A percentile compares a stretch with the other conserved stretches of the same genome.
Evolutionary conservation across 2,113 vertebrate genomes (phyloP).

Genomic region (Pipa parva): DNA sequence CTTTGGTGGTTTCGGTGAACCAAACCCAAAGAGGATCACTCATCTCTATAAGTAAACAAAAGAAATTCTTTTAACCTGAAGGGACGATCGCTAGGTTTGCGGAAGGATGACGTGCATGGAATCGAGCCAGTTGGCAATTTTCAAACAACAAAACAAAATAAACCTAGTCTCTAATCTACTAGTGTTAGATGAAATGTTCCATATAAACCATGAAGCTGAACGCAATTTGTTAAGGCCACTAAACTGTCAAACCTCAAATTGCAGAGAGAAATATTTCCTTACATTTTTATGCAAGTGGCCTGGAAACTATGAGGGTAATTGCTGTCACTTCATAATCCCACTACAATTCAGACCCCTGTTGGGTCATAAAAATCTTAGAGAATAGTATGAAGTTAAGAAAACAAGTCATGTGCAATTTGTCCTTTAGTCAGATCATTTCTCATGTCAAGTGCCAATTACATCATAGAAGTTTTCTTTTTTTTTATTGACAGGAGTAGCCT

Average conservation of each 20-base stretch:
- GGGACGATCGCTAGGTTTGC: not conserved
- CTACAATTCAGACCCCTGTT: not conserved
- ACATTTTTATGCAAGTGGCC: not conserved
- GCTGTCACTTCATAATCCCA: constrained; percentile 17
- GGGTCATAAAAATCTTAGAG: constrained; percentile 8
- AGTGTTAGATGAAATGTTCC: constrained; percentile 23
- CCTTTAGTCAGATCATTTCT: constrained; percentile 11
- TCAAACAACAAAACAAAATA: constrained; percentile 26
- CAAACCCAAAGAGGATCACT: no score
- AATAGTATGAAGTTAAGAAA: constrained; percentile 14
- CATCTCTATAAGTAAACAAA: no score
- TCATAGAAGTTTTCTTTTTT: not conserved
- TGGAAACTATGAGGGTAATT: constrained; percentile 20
- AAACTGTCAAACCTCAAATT: constrained; percentile 10
- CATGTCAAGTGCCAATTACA: constrained; percentile 1
- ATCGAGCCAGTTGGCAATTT: constrained; percentile 19
- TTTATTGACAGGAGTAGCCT: no score
- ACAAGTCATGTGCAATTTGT: constrained; percentile 2
- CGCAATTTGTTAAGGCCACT: constrained; percentile 21
- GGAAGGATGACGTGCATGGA: not conserved
- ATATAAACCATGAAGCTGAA: constrained; percentile 16
- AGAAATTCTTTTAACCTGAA: not conserved
- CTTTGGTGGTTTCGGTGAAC: no score
- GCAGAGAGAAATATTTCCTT: constrained; percentile 1
- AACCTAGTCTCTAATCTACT: constrained; percentile 21